Base-by-base conservation (phyloP, 1,140 invertebrate genomes). In the Muscidifurax raptorellus region DNA sequence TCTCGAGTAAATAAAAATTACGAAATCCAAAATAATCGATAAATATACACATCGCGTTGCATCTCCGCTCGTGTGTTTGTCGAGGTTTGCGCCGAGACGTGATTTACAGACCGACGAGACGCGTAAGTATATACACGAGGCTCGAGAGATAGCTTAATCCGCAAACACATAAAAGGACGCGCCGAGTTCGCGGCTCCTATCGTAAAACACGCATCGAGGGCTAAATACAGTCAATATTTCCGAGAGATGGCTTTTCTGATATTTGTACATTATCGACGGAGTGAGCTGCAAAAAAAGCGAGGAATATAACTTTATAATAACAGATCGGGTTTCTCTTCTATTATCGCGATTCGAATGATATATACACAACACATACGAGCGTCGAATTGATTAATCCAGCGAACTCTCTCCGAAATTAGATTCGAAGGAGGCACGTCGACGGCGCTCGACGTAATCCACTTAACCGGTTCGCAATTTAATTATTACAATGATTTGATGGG, bases 91-190 rank as follows among this genome's bases (percentile, higher is more conserved):
- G 40, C 18, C 52, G 22, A 69, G 82, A 84, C 75, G 88, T 89
- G 87, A 89, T 88, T 88, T 88, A 87, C 83, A 86, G 85, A 80
- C 77, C 59, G 18, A 59, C n/a, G 52, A 22, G 6, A 59, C 47
- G 10, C 13, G 3, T n/a, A n/a, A n/a, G n/a, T n/a, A n/a, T n/a
- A n/a, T n/a, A n/a, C n/a, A n/a, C n/a, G n/a, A n/a, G n/a, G n/a
- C n/a, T n/a, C 13, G 59, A 25, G 71, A 86, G 86, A 88, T 89
- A 88, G 64, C 86, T 86, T 87, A 87, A 89, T 89, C 88, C 85
- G 52, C 86, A 72, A 74, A 69, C 80, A 87, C 40, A 86, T 85
- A 87, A 84, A 84, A 71, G 80, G 52, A 84, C 82, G 79, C 44
- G 83, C 72, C 32, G 81, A 30, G 47, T 30, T 22, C 82, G 47